Evolutionary conservation across 2,113 vertebrate genomes (phyloP).

Genomic region (Megalops atlanticus): DNA sequence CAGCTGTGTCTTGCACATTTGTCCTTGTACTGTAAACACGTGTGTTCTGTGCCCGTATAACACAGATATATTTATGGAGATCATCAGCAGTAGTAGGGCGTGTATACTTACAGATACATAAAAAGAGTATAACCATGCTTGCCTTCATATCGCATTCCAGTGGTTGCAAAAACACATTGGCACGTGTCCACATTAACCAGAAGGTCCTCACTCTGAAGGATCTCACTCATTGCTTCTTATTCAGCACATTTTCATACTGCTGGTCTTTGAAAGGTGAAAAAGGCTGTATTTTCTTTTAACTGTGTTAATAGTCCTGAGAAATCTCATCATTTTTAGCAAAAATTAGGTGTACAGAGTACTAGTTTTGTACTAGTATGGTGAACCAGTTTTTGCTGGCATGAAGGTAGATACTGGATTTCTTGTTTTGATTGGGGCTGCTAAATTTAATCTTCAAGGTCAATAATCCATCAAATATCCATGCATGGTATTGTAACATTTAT

Average conservation of each 20-base stretch:
- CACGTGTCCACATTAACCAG: neutral
- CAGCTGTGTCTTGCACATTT: constrained; percentile 6
- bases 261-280: neutral
- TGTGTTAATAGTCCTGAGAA: neutral
- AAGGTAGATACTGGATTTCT: neutral
- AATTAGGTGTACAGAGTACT: neutral
- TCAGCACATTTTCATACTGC: neutral
- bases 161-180: neutral
- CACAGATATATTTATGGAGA: neutral
- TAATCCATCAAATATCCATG: constrained; percentile 7
- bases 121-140: constrained; percentile 1
- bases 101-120: neutral
- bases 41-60: neutral
- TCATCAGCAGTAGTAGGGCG: neutral
- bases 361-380: neutral
- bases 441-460: constrained; percentile 1
- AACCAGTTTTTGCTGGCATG: neutral
- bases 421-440: neutral
- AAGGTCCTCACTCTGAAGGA: neutral
- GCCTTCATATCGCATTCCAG: neutral
- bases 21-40: neutral
- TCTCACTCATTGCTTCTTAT: neutral
- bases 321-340: neutral
- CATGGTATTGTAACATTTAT: neutral
- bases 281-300: neutral